phyloP scores from a whole-genome alignment of 2,888 invertebrate species.

The Amiota minor region DNA sequence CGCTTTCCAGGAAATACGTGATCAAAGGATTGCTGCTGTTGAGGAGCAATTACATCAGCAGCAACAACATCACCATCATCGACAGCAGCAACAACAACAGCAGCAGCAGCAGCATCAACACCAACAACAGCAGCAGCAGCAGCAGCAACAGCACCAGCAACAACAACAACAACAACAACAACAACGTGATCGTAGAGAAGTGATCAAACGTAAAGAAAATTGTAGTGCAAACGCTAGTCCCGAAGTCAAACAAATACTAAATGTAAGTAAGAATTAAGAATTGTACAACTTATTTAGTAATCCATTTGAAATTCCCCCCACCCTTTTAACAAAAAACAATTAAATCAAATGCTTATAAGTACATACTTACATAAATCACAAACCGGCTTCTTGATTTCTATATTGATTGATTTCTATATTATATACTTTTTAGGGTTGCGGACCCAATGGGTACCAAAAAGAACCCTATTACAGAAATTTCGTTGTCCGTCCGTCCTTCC shows the following conservation, averaged over 20 bases:
- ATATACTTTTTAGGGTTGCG: no score
- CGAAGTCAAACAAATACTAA: slow-evolving; percentile 95
- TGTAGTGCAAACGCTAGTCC: slow-evolving; percentile 97
- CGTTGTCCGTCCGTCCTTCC: no score
- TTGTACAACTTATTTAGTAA: neutral
- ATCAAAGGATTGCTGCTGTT: slow-evolving; percentile 77
- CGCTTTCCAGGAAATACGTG: slow-evolving; percentile 85
- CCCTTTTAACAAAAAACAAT: no score
- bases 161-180: slow-evolving; percentile 80
- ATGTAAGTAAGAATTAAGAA: slow-evolving; percentile 77
- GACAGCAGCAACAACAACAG: slow-evolving; percentile 76
- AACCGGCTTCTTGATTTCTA: no score
- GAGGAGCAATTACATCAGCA: slow-evolving; percentile 79
- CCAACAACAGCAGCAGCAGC: slow-evolving; percentile 81
- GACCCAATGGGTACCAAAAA: no score
- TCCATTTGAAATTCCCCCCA: no score
- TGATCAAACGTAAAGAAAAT: slow-evolving; percentile 94
- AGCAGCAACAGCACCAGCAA: slow-evolving; percentile 77
- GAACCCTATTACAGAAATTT: no score
- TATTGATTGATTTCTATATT: no score
- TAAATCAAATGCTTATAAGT: no score
- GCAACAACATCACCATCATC: slow-evolving; percentile 46
- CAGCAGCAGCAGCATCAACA: slow-evolving; percentile 79
- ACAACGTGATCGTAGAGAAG: slow-evolving; percentile 85
- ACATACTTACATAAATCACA: no score